Evolutionary conservation across 2,888 invertebrate species (phyloP).

Genomic region (Nymphalis polychloros): DNA sequence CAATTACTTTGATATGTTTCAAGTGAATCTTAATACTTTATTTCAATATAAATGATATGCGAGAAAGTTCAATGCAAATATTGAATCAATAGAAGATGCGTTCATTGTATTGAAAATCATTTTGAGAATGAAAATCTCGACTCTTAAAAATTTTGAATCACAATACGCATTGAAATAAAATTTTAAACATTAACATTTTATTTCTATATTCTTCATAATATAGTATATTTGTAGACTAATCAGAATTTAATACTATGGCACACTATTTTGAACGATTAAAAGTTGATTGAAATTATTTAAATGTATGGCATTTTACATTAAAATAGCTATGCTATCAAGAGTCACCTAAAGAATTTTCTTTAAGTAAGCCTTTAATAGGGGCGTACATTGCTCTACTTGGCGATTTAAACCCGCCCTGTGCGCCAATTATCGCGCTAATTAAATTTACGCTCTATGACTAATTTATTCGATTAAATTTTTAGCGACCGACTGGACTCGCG

Average conservation of each 20-base stretch:
- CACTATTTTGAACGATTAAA: background rate
- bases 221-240: too few species aligned
- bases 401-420: slow-evolving; percentile 45
- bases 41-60: too few species aligned
- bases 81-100: background rate
- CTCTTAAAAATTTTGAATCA: background rate
- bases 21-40: too few species aligned
- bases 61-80: background rate
- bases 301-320: slow-evolving; percentile 24
- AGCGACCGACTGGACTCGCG: slow-evolving; percentile 33
- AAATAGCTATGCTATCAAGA: slow-evolving; percentile 27
- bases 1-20: too few species aligned
- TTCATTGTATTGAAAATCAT: background rate
- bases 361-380: slow-evolving; percentile 38
- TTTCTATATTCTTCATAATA: too few species aligned
- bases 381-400: slow-evolving; percentile 45
- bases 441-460: slow-evolving; percentile 71
- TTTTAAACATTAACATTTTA: too few species aligned
- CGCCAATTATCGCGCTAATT: slow-evolving; percentile 72
- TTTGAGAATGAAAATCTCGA: background rate
- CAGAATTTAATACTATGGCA: too few species aligned
- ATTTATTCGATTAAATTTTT: slow-evolving; percentile 62
- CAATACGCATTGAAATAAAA: too few species aligned
- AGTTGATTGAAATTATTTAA: slow-evolving; percentile 1
- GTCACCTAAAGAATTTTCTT: slow-evolving; percentile 35